A percentile compares a stretch with the other conserved stretches of the same genome.
These are phyloP conservation scores for Eira barbara DNA, from an alignment of 2,113 vertebrate species.

Conservation along the genomic window DNA sequence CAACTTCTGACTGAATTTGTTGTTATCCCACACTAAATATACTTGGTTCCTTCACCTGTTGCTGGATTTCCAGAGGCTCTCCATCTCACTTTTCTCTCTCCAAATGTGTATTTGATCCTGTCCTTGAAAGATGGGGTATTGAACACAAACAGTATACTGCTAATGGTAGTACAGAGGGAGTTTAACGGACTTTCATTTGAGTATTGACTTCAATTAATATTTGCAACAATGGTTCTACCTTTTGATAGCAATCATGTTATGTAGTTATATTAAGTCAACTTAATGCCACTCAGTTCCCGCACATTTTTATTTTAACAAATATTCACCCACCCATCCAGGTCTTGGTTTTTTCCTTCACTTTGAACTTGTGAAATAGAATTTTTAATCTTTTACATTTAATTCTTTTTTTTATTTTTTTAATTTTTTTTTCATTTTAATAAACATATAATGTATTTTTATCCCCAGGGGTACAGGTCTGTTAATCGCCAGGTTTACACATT, in stretches of 20 bases:
- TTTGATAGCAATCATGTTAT: background rate
- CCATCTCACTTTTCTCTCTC: background rate
- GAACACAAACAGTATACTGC: background rate
- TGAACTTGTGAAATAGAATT: background rate
- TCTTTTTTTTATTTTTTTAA: no score
- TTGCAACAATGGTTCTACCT: background rate
- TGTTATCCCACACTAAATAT: background rate
- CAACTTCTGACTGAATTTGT: background rate
- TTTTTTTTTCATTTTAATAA: no score
- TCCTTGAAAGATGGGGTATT: background rate
- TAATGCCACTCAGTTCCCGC: background rate
- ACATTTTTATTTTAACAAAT: background rate
- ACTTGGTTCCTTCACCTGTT: background rate
- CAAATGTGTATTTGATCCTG: background rate
- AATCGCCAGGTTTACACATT: no score
- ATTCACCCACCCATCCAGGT: background rate
- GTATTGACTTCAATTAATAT: background rate
- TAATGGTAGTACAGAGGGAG: background rate
- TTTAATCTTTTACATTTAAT: background rate
- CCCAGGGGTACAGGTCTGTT: no score
- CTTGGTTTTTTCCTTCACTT: constrained; percentile 2
- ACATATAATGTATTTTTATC: no score
- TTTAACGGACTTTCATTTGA: background rate
- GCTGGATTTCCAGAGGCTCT: background rate
- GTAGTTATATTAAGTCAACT: background rate